Evolutionary conservation across 2,888 invertebrate genomes (phyloP), one percentile per base, ranked within the genome.

Genomic region (Pristionchus fissidentatus): DNA sequence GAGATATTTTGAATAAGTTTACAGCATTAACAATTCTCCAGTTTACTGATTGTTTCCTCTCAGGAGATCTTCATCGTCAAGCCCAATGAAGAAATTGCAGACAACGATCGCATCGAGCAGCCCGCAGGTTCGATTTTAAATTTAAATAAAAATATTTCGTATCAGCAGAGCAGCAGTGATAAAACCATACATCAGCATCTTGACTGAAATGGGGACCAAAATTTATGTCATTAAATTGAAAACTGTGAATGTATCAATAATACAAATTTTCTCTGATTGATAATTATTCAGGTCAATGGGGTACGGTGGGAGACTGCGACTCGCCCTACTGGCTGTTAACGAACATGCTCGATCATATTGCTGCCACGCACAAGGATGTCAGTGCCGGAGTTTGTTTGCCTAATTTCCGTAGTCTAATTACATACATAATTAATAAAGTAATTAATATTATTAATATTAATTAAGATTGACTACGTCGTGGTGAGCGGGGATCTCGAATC

Each of bases 401-500:
- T 49, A 10, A 49, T 15, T 49, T n/a, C n/a, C n/a, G n/a, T n/a
- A n/a, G n/a, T n/a, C n/a, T n/a, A 73, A 66, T 49, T 49, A 49
- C 7, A 1, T 46, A 26, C 15, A 41, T 32, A 57, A 13, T n/a
- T 43, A n/a, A 41, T 26, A 26, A 70, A 43, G 38, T 66, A 41
- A 41, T 22, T 62, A 29, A 66, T 66, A 38, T 38, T 32, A 19
- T 66, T 22, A 66, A 38, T 29, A 38, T 5, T 38, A 35, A 19
- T 88, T 62, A 79, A 85, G 85, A 81, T 90, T 13, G 90, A 90
- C 82, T 90, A 90, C 84, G 86, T 90, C 10, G 86, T 90, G 73
- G 88, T 90, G 13, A 87, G 89, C 1, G 90, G 90, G 1, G 90
- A 90, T 77, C 80, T 90, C 62, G 89, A 88, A 35, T 87, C 88